Evolutionary conservation across 2,888 invertebrate genomes (phyloP).

Genomic region (Crocallis elinguaria): DNA sequence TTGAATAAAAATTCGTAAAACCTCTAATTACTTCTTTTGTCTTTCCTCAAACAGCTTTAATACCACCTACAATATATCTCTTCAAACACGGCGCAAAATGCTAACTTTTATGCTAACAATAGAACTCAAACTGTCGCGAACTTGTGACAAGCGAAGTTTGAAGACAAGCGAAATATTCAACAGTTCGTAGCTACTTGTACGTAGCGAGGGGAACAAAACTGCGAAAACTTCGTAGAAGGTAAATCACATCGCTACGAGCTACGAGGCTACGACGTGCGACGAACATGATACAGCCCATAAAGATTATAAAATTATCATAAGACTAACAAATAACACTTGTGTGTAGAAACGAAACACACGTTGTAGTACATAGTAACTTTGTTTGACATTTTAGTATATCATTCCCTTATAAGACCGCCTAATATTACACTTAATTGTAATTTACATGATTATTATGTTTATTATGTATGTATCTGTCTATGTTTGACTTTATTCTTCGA

Average conservation of each 20-base stretch:
- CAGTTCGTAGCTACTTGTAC: slow-evolving; percentile 10
- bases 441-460: too few relatives aligned
- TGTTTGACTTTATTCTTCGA: too few relatives aligned
- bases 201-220: slow-evolving; percentile 1
- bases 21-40: background rate
- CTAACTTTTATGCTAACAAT: slow-evolving; percentile 16
- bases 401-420: too few relatives aligned
- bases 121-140: slow-evolving; percentile 21
- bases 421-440: too few relatives aligned
- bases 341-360: too few relatives aligned
- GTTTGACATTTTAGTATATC: too few relatives aligned
- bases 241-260: slow-evolving; percentile 20
- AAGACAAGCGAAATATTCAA: slow-evolving; percentile 19
- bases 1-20: background rate
- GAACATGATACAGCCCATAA: background rate
- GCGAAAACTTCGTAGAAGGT: slow-evolving; percentile 15
- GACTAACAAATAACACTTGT: too few relatives aligned
- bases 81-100: background rate
- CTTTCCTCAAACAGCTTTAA: background rate
- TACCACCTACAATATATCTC: background rate
- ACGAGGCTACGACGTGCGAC: background rate
- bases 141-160: slow-evolving; percentile 23
- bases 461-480: too few relatives aligned
- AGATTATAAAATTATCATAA: background rate
- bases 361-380: too few relatives aligned